Percentiles rank a stretch among this genome's conserved stretches.
Conservation (phyloP, 37 sponge, comb jelly and placozoan species). For the Tethya wilhelma region DNA sequence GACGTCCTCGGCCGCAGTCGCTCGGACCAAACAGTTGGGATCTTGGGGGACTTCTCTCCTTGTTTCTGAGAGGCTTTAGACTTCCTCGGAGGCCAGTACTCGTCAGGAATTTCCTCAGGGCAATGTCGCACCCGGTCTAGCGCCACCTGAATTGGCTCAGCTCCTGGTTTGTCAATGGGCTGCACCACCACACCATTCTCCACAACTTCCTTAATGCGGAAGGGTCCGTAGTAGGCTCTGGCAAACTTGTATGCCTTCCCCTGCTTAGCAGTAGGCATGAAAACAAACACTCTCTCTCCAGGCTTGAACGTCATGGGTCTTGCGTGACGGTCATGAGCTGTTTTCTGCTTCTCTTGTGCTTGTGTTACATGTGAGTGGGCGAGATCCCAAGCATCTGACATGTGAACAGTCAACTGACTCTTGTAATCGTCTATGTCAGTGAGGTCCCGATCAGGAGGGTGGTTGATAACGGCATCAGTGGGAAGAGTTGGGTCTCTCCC, state of each 20-base stretch:
- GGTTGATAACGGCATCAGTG: conserved; percentile 8
- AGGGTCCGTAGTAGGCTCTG: conserved; percentile 45
- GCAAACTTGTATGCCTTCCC: conserved; percentile 35
- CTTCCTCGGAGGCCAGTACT: conserved; percentile 23
- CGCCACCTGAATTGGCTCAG: no score
- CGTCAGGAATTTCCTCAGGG: conserved; percentile 23
- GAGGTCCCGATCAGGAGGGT: background rate
- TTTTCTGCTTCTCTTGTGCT: conserved; percentile 55
- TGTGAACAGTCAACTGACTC: background rate
- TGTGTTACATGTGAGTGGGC: conserved; percentile 17
- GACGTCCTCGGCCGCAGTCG: no score
- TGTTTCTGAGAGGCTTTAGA: no score
- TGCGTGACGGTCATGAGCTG: conserved; percentile 26
- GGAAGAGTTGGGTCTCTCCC: conserved; percentile 59
- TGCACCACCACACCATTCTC: conserved; percentile 5
- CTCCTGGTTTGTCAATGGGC: conserved; percentile 32
- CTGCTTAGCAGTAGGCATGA: conserved; percentile 32
- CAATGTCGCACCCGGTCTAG: no score
- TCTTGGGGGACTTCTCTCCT: no score
- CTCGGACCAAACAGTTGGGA: no score
- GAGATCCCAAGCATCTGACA: conserved; percentile 43
- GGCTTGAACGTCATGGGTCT: background rate
- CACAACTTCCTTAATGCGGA: conserved; percentile 21
- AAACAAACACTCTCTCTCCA: conserved; percentile 57
- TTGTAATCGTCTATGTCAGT: conserved; percentile 29